phyloP scores from a whole-genome alignment of 2,888 invertebrate species.

The Phortica magna region DNA sequence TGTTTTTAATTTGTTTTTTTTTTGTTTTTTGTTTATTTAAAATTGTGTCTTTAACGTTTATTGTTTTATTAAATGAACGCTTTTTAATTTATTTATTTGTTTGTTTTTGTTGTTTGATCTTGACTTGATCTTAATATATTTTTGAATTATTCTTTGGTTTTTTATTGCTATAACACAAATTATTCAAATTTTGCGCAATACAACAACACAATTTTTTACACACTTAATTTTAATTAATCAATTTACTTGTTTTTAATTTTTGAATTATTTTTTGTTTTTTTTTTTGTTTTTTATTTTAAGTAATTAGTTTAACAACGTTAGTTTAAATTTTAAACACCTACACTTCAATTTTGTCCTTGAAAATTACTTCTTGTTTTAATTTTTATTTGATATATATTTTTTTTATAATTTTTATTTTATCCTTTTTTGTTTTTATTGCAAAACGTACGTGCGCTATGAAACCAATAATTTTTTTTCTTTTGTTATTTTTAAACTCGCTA shows the following conservation, averaged over 20 bases:
- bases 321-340: constrained; percentile 44
- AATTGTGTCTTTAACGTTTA: constrained; percentile 69
- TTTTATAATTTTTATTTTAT: constrained; percentile 40
- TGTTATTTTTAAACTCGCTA: constrained; percentile 4
- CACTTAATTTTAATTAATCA: constrained; percentile 58
- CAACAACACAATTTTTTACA: constrained; percentile 73
- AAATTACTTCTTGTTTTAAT: constrained; percentile 42
- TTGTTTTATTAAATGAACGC: constrained; percentile 57
- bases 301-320: constrained; percentile 61
- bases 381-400: constrained; percentile 37
- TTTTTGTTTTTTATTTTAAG: constrained; percentile 48
- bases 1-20: constrained; percentile 41
- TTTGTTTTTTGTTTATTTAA: constrained; percentile 57
- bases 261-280: constrained; percentile 41
- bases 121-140: constrained; percentile 56
- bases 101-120: constrained; percentile 48
- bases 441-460: constrained; percentile 79
- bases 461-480: constrained; percentile 74
- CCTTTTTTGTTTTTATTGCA: constrained; percentile 62
- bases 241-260: constrained; percentile 44
- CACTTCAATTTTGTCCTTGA: constrained; percentile 10
- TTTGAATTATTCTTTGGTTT: constrained; percentile 52
- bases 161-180: constrained; percentile 72
- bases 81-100: constrained; percentile 48
- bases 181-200: constrained; percentile 67